Base-by-base conservation (phyloP, 2,888 invertebrate species). In the Diaphora mendica region DNA sequence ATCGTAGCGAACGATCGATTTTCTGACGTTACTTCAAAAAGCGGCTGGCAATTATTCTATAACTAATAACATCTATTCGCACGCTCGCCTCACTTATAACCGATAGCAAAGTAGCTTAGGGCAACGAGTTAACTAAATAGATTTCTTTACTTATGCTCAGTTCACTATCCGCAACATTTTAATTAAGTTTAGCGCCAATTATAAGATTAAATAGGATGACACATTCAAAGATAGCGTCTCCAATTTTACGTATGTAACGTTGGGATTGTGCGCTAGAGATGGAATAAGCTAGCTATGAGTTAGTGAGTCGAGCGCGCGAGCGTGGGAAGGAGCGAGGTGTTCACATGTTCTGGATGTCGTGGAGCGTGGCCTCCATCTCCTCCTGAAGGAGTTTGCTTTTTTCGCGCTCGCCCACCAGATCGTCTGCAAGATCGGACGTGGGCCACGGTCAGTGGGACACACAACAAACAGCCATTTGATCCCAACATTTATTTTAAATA, bases 331-430 rank as follows among this genome's bases (percentile, higher is more conserved):
- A 84, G 87, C 85, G 89, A 83, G 87, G 91, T 90, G 94, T 96
- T 97, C 98, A 99, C 98, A 99, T 99, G 96, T 99, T 99, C 97
- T 99, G 99, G 96, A 99, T 98, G 97, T 99, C 99, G 97, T 99
- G 98, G 97, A 99, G 97, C 93, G 99, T 99, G 93, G 98, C 98
- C 96, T 99, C 99, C 98, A 99, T 99, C 96, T 99, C 99, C 96
- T 99, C 98, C 96, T 99, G 98, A 95, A 99, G 97, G 95, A 98
- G 96, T 97, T 98, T 99, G 97, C 98, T 99, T 97, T 99, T 98
- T 96, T 98, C 98, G 96, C 98, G 98, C 96, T 99, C 98, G 94
- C 97, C 97, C 96, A 98, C 97, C 96, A 99, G 97, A 96, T 99
- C 99, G 97, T 99, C 99, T 99, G 97, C 93, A 97, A 96, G 95